A percentile compares a stretch with the other conserved stretches of the same genome.
Conservation (phyloP, 1,140 invertebrate genomes). For the Coptotermes formosanus region DNA sequence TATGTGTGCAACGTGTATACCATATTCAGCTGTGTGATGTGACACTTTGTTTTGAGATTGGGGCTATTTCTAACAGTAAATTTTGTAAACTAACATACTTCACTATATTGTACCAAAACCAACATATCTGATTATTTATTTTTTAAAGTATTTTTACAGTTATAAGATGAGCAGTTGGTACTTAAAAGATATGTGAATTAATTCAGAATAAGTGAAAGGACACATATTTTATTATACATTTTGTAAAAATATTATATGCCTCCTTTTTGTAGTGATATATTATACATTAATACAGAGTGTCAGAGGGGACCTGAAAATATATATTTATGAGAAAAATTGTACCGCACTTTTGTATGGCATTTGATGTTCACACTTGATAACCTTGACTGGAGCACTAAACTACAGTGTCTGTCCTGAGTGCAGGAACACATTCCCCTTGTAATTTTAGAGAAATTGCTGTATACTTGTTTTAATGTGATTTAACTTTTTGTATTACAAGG, state of each 20-base stretch:
- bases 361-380: not conserved
- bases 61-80: not conserved
- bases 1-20: not conserved
- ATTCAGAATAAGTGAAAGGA: slow-evolving; percentile 19
- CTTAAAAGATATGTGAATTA: slow-evolving; percentile 7
- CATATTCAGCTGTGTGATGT: not conserved
- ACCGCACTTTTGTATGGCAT: not conserved
- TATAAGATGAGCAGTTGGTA: slow-evolving; percentile 6
- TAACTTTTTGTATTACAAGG: too few species aligned
- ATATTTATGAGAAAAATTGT: not conserved
- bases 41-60: not conserved
- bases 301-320: not conserved
- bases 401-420: not conserved
- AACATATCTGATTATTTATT: slow-evolving; percentile 22
- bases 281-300: not conserved
- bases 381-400: not conserved
- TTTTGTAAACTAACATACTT: not conserved
- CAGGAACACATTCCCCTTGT: not conserved
- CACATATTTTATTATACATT: slow-evolving; percentile 21
- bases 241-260: not conserved
- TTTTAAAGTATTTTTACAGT: slow-evolving; percentile 9
- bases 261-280: not conserved
- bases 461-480: too few species aligned
- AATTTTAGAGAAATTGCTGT: too few species aligned
- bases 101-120: not conserved